Evolutionary conservation across 2,888 invertebrate species (phyloP), one percentile per base, ranked within the genome.

Genomic region (Catocala nupta): DNA sequence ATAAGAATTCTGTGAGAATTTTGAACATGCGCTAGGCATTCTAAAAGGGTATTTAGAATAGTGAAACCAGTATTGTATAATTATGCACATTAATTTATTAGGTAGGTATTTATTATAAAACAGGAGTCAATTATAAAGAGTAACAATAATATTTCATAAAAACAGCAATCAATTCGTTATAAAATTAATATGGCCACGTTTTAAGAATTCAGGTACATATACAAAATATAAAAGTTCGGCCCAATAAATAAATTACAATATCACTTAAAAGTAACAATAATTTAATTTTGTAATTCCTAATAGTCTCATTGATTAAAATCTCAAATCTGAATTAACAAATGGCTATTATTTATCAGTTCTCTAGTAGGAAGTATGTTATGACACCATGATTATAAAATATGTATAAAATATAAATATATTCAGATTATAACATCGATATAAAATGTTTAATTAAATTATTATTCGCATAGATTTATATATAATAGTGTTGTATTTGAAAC

Each of bases 141-240:
- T 87, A 90, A 90, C 86, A 85, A 83, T 85, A 81, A 83, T 80
- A 84, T 83, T 83, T 86, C 81, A 80, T 83, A 82, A 87, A 83
- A 83, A 84, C 80, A 84, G 82, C 82, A 82, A 82, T 84, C 82
- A 79, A 78, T 79, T 78, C 80, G 76, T 77, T 85, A 80, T 87
- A 88, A 85, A 88, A 91, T 85, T 90, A 92, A 90, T 93, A 93
- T 93, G 93, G 93, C 93, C 93, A 92, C 93, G 85, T 85, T 89
- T 87, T 80, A 90, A 89, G 90, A 92, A 90, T 92, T 94, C 93
- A 94, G 93, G 94, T 93, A 94, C 93, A 90, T 90, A 90, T 89
- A 92, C 80, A 89, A 88, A 88, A 89, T 82, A 90, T 78, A 16
- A 86, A 86, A 84, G 82, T 81, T 81, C 81, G 86, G 88, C 86